Evolutionary conservation across 2,888 invertebrate genomes (phyloP).

Genomic region (Hecatera dysodea): DNA sequence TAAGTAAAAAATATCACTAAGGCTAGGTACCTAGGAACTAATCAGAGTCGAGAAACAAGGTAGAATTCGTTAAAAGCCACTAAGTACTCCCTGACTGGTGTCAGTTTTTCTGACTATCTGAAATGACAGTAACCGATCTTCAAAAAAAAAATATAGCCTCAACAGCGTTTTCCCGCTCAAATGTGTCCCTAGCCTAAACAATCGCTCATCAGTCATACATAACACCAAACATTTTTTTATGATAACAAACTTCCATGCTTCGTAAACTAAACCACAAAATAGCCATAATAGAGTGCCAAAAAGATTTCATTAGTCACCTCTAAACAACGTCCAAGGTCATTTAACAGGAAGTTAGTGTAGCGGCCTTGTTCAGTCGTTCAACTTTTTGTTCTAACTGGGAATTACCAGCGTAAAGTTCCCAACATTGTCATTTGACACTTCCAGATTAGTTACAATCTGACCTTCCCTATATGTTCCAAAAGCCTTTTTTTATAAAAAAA

Average conservation of each 20-base stretch:
- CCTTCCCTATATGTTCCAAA: slow-evolving; percentile 4
- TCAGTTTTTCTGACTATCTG: too few relatives aligned
- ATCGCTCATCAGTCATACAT: background rate
- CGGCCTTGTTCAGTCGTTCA: slow-evolving; percentile 73
- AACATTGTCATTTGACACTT: slow-evolving; percentile 37
- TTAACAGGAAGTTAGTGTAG: slow-evolving; percentile 69
- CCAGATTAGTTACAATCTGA: slow-evolving; percentile 28
- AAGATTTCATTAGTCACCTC: slow-evolving; percentile 53
- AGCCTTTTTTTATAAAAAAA: background rate
- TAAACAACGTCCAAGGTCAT: slow-evolving; percentile 67
- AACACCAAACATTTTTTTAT: slow-evolving; percentile 13
- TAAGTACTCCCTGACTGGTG: too few relatives aligned
- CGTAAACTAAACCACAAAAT: slow-evolving; percentile 9
- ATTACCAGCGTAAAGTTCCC: slow-evolving; percentile 26
- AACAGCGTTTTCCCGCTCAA: background rate
- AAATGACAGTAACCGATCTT: too few relatives aligned
- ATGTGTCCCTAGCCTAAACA: background rate
- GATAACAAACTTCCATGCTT: slow-evolving; percentile 18
- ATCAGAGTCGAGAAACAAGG: background rate
- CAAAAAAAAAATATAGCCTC: too few relatives aligned
- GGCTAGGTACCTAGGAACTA: background rate
- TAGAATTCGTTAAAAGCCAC: too few relatives aligned
- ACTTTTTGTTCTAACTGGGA: slow-evolving; percentile 66
- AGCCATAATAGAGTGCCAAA: slow-evolving; percentile 22
- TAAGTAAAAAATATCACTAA: slow-evolving; percentile 80